A percentile compares a stretch with the other conserved stretches of the same genome.
Evolutionary conservation across 2,797 vertebrate species (phyloP).

Genomic region (Sciaenops ocellatus): DNA sequence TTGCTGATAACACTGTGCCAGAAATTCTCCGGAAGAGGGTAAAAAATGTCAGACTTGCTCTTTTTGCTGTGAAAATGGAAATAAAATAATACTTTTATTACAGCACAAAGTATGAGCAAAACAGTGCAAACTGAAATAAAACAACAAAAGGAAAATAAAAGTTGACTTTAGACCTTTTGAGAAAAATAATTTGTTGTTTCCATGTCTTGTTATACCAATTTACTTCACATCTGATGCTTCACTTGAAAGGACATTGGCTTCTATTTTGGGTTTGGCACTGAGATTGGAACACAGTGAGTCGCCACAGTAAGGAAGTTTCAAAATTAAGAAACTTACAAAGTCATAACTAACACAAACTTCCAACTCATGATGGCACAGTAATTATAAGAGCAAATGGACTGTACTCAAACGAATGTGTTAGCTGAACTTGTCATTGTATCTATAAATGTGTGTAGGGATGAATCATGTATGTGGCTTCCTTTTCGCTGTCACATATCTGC

Average conservation of each 20-base stretch:
- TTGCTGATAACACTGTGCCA: constrained; percentile 39
- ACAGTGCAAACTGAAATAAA: constrained; percentile 44
- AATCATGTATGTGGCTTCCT: background rate
- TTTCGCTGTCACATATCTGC: background rate
- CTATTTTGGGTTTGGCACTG: constrained; percentile 54
- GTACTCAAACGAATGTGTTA: background rate
- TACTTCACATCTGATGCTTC: constrained; percentile 44
- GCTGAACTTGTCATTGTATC: constrained; percentile 17
- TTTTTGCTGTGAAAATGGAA: constrained; percentile 27
- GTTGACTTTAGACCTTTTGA: constrained; percentile 23
- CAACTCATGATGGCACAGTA: constrained; percentile 11
- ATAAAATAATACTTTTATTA: constrained; percentile 34
- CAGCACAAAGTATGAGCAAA: constrained; percentile 18
- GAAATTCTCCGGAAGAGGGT: constrained; percentile 15
- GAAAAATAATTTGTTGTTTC: constrained; percentile 57
- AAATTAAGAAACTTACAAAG: constrained; percentile 30
- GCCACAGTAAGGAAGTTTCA: constrained; percentile 12
- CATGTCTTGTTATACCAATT: constrained; percentile 40
- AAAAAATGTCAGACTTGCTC: constrained; percentile 34
- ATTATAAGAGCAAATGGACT: constrained; percentile 40
- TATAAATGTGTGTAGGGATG: constrained; percentile 9
- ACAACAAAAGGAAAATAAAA: constrained; percentile 37
- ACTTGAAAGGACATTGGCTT: constrained; percentile 38
- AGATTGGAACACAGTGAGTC: constrained; percentile 24
- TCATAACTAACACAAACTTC: constrained; percentile 11